These are phyloP conservation scores for Brachypodius melanocephalos DNA, from an alignment of 2,113 vertebrate species.

Conservation along the genomic window DNA sequence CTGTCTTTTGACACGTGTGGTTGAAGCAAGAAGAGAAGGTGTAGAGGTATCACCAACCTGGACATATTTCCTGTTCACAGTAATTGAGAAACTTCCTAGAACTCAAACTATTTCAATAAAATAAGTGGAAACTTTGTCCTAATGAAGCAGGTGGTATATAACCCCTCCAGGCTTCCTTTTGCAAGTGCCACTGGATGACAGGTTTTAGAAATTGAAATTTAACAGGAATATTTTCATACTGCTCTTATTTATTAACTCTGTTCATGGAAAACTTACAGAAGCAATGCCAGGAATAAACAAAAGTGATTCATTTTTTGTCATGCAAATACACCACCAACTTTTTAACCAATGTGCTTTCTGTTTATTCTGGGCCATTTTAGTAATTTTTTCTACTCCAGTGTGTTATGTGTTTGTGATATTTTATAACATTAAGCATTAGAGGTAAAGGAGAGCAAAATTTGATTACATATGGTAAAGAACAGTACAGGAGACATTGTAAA, in stretches of 20 bases:
- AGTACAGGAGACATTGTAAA: neutral
- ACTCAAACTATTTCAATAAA: neutral
- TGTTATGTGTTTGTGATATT: neutral
- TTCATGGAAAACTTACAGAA: neutral
- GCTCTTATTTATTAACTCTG: neutral
- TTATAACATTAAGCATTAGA: neutral
- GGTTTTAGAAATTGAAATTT: neutral
- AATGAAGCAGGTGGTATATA: neutral
- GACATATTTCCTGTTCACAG: neutral
- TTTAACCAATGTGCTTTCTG: neutral
- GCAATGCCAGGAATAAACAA: neutral
- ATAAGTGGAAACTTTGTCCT: neutral
- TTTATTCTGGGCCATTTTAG: neutral
- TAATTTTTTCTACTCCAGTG: neutral
- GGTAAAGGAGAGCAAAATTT: neutral
- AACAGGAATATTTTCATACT: neutral
- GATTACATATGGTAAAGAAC: neutral
- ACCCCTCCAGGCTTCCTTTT: neutral
- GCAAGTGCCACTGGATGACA: neutral
- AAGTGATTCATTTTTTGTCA: neutral
- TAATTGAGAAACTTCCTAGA: neutral
- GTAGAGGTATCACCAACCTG: neutral
- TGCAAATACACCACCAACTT: neutral
- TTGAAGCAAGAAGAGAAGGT: neutral
- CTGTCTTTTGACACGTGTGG: neutral